These are phyloP conservation scores for Synanthedon formicaeformis DNA, from an alignment of 2,888 invertebrate species.

Conservation along the genomic window DNA sequence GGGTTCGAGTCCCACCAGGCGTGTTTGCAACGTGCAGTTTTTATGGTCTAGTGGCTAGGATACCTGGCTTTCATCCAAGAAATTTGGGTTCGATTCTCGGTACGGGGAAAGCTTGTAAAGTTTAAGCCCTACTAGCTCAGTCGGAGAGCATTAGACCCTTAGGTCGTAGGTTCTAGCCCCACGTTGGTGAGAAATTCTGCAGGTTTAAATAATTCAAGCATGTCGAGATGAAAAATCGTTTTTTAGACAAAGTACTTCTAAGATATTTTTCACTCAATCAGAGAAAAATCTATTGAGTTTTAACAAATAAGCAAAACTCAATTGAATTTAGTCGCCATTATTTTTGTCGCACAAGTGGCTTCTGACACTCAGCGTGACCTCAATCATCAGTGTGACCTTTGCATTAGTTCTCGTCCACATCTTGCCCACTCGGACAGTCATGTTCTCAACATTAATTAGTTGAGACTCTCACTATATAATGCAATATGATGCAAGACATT, in stretches of 20 bases:
- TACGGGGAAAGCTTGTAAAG: conserved; percentile 44
- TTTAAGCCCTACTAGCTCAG: conserved; percentile 68
- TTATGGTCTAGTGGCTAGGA: conserved; percentile 76
- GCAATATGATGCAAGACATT: too few species aligned
- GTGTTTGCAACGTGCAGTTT: too few species aligned
- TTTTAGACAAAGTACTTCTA: too few species aligned
- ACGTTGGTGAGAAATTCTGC: conserved; percentile 38
- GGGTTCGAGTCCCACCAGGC: conserved; percentile 82
- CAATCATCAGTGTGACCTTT: neutral
- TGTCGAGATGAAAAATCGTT: too few species aligned
- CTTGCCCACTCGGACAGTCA: too few species aligned
- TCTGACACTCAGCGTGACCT: neutral
- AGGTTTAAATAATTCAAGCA: too few species aligned
- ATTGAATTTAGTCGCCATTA: too few species aligned
- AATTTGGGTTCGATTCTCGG: conserved; percentile 80
- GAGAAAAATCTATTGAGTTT: too few species aligned
- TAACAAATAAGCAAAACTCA: too few species aligned
- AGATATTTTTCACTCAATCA: too few species aligned
- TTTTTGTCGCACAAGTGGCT: neutral
- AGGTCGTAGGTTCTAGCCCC: conserved; percentile 75
- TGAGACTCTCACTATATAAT: too few species aligned
- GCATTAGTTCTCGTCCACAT: neutral
- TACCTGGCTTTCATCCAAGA: conserved; percentile 79
- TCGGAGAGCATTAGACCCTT: conserved; percentile 74
- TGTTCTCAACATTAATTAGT: too few species aligned